Conservation (phyloP, 2,113 vertebrate species). For the Carassius auratus region DNA sequence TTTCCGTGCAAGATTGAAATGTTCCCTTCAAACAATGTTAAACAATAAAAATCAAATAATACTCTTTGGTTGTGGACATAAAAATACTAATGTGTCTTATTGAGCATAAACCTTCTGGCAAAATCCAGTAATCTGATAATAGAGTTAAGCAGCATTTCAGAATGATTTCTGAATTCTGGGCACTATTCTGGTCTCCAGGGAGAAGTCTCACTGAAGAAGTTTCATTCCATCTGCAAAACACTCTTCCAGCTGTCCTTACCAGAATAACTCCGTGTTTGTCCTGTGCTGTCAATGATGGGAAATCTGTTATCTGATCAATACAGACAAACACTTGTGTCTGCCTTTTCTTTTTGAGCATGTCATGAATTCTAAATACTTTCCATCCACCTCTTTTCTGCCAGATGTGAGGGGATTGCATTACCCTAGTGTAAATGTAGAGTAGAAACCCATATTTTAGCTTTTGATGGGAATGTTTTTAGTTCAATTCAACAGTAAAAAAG, state of each 20-base stretch:
- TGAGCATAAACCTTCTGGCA: background rate
- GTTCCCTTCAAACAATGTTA: too few species aligned
- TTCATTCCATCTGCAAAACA: too few species aligned
- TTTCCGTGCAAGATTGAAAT: background rate
- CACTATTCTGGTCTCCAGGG: too few species aligned
- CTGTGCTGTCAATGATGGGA: too few species aligned
- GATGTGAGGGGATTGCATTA: constrained; percentile 10
- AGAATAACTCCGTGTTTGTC: too few species aligned
- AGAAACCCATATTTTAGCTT: constrained; percentile 35
- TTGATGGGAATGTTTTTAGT: background rate
- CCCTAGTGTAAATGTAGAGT: constrained; percentile 15
- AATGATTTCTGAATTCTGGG: constrained; percentile 23
- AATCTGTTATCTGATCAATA: too few species aligned
- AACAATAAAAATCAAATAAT: too few species aligned
- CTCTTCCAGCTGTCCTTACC: too few species aligned
- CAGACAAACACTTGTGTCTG: background rate
- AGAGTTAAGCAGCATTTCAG: too few species aligned
- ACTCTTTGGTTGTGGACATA: too few species aligned
- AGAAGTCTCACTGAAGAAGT: too few species aligned
- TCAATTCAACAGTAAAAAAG: background rate
- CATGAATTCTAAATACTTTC: constrained; percentile 36
- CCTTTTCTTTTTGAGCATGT: background rate
- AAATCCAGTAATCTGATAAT: too few species aligned
- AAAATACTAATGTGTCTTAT: constrained; percentile 51
- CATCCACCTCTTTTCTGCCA: constrained; percentile 8